These are phyloP conservation scores for Tauraco erythrolophus DNA, from an alignment of 2,113 vertebrate species.

Conservation along the genomic window DNA sequence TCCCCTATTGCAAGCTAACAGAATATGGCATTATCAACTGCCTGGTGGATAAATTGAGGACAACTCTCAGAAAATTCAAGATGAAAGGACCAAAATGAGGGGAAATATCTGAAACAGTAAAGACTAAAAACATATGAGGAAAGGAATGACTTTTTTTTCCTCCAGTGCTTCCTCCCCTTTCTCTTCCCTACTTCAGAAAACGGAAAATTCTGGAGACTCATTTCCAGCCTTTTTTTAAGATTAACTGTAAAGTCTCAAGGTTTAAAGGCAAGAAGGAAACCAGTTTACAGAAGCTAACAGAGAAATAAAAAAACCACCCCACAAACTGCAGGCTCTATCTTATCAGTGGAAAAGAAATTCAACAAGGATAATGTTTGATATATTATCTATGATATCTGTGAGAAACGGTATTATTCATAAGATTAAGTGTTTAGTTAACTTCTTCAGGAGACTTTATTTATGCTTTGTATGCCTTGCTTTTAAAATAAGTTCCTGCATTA, in stretches of 20 bases:
- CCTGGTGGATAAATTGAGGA: neutral
- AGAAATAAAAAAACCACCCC: neutral
- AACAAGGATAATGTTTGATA: neutral
- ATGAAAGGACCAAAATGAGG: neutral
- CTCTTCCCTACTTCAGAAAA: neutral
- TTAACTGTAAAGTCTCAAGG: neutral
- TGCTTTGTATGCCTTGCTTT: neutral
- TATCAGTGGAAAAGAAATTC: neutral
- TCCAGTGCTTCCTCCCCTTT: neutral
- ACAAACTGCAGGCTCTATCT: neutral
- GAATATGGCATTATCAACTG: neutral
- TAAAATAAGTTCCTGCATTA: neutral
- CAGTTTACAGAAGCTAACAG: neutral
- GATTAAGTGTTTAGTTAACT: neutral
- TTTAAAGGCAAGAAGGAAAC: neutral
- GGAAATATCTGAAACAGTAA: neutral
- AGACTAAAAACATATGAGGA: neutral
- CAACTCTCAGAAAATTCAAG: neutral
- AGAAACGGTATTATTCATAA: neutral
- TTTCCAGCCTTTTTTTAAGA: neutral
- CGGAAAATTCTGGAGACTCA: neutral
- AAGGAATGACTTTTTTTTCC: neutral
- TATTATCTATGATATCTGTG: neutral
- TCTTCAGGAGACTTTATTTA: neutral
- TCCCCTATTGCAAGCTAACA: neutral